Evolutionary conservation across 2,888 invertebrate genomes (phyloP), one percentile per base, ranked within the genome.

Genomic region (Slavum lentiscoides): DNA sequence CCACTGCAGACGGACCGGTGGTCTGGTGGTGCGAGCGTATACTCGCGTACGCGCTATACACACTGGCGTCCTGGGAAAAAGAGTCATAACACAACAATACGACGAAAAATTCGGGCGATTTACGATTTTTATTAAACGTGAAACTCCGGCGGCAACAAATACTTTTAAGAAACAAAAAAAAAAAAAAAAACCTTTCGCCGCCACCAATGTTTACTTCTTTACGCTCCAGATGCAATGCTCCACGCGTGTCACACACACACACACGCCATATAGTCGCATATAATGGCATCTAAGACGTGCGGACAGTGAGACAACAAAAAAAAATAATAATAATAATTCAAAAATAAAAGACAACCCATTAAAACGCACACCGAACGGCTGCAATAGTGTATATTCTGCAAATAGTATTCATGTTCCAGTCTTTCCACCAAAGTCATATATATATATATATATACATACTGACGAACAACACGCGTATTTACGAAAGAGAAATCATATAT

Each of bases 121-220:
- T 21, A 30, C 43, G 43, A 23, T 21, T 74, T 64, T 59, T n/a
- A n/a, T 72, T 53, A 15, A 43, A 59, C 59, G 30, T 49, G n/a
- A 2, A 75, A 58, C 37, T 58, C 58, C 58, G 6, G 23, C 19
- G 58, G 55, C 19, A 6, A 55, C 4, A 37, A 9, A 37, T 39
- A 74, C 23, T 61, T 43, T 5, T 53, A 53, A 58, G 39, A 58
- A 76, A 73, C 43, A 30, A 30, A 30, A 30, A 30, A 30, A 30
- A 30, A 30, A 30, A 30, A 30, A 30, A 30, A 30, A 30, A 1
- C 2, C 30, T 4, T 1, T 4, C 3, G 11, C n/a, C 19, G 9
- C 30, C 68, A 61, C 58, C 49, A 69, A 77, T 69, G 69, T 77
- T 69, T 77, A 61, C 53, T 69, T 77, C 61, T 77, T 62, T 21